These are phyloP conservation scores for Smutsia temminckii DNA, from an alignment of 2,797 vertebrate genomes.

Conservation along the genomic window DNA sequence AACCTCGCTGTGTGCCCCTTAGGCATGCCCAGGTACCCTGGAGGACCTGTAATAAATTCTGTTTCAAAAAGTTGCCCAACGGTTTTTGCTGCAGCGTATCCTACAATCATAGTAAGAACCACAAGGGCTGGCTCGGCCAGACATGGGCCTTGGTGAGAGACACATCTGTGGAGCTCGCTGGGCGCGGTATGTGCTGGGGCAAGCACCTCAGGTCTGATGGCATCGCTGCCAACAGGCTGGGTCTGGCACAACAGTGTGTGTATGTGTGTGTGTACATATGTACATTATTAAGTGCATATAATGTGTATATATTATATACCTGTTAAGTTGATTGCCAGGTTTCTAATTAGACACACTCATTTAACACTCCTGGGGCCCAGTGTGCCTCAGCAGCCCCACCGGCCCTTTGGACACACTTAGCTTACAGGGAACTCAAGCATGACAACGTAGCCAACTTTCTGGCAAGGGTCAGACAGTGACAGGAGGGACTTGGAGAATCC, in stretches of 20 bases:
- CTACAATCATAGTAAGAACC: not conserved
- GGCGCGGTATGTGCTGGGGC: rapidly evolving
- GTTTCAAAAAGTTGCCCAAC: not conserved
- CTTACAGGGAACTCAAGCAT: not conserved
- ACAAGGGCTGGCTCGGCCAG: not conserved
- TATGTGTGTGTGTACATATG: too few species aligned
- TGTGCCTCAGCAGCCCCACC: not conserved
- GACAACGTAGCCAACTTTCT: not conserved
- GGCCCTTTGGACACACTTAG: not conserved
- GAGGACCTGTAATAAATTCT: too few species aligned
- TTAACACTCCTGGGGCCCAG: not conserved
- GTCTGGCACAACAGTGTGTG: rapidly evolving
- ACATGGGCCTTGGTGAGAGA: not conserved
- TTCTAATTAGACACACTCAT: not conserved
- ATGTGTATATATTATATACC: rapidly evolving
- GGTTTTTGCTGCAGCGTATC: not conserved
- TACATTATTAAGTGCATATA: rapidly evolving
- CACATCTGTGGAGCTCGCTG: too few species aligned
- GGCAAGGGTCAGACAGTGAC: not conserved
- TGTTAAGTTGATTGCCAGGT: not conserved
- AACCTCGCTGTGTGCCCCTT: not conserved
- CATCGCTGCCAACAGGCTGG: not conserved
- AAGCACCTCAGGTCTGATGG: not conserved
- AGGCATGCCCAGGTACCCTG: not conserved
- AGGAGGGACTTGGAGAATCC: not conserved